These are phyloP conservation scores for Arctia plantaginis DNA, from an alignment of 2,888 invertebrate species.

Conservation along the genomic window DNA sequence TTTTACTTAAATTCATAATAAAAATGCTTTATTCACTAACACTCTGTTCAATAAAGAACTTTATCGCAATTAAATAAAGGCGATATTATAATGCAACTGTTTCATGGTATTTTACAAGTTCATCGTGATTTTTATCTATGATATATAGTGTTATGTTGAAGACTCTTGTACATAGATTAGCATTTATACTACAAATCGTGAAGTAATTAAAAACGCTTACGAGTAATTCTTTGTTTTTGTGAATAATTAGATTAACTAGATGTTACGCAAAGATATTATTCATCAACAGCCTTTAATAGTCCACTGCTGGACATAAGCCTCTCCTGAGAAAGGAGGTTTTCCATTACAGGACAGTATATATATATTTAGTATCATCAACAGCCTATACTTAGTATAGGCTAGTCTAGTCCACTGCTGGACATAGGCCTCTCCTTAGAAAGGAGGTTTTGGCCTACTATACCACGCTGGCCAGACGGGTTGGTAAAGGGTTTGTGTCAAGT, in stretches of 20 bases:
- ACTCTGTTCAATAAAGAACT: constrained; percentile 32
- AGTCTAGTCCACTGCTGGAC: too few relatives aligned
- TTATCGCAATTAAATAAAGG: constrained; percentile 20
- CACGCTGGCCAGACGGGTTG: too few relatives aligned
- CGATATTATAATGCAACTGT: constrained; percentile 4
- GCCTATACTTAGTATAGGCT: too few relatives aligned
- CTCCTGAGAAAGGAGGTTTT: too few relatives aligned
- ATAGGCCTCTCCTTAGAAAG: too few relatives aligned
- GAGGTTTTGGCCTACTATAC: too few relatives aligned
- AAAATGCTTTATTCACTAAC: constrained; percentile 55
- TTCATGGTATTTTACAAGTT: constrained; percentile 9
- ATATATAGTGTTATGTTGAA: constrained; percentile 24
- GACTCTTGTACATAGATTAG: constrained; percentile 49
- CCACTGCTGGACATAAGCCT: too few relatives aligned
- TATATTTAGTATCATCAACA: too few relatives aligned
- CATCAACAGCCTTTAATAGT: too few relatives aligned
- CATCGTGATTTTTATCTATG: constrained; percentile 38
- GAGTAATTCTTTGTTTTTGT: not conserved
- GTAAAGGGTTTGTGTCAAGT: too few relatives aligned
- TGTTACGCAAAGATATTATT: not conserved
- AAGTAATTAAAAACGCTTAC: constrained; percentile 26
- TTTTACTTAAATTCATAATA: constrained; percentile 62
- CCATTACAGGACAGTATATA: too few relatives aligned
- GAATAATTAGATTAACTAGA: not conserved
- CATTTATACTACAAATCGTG: constrained; percentile 38